These are phyloP conservation scores for Allobates femoralis DNA, from an alignment of 2,797 vertebrate species.

Conservation along the genomic window DNA sequence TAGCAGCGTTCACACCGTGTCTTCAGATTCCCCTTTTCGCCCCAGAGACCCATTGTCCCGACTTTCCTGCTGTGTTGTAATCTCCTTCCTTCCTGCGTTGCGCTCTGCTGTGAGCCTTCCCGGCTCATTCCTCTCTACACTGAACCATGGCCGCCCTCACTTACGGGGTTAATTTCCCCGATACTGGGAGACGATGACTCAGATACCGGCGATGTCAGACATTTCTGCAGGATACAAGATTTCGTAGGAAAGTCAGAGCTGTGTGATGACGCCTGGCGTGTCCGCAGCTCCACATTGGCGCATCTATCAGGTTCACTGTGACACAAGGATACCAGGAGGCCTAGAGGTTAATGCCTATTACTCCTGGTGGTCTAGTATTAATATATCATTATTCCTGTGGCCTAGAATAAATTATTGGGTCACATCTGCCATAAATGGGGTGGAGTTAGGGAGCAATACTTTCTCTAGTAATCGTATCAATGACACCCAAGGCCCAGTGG, in stretches of 20 bases:
- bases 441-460: too few species aligned
- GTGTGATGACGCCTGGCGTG: not conserved
- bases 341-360: too few species aligned
- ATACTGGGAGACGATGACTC: not conserved
- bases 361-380: too few species aligned
- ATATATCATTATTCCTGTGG: too few species aligned
- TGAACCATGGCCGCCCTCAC: not conserved
- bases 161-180: not conserved
- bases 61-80: constrained; percentile 6
- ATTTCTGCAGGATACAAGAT: not conserved
- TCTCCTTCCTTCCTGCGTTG: constrained; percentile 7
- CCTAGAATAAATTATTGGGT: too few species aligned
- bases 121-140: not conserved
- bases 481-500: too few species aligned
- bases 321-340: too few species aligned
- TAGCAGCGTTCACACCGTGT: not conserved
- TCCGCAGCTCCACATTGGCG: too few species aligned
- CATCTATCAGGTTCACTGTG: too few species aligned
- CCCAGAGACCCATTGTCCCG: not conserved
- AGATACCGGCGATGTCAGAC: not conserved
- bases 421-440: too few species aligned
- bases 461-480: too few species aligned
- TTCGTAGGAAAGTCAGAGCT: not conserved
- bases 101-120: not conserved
- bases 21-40: not conserved